Base-by-base conservation (phyloP, 2,797 vertebrate genomes). In the Cossypha dichroa region DNA sequence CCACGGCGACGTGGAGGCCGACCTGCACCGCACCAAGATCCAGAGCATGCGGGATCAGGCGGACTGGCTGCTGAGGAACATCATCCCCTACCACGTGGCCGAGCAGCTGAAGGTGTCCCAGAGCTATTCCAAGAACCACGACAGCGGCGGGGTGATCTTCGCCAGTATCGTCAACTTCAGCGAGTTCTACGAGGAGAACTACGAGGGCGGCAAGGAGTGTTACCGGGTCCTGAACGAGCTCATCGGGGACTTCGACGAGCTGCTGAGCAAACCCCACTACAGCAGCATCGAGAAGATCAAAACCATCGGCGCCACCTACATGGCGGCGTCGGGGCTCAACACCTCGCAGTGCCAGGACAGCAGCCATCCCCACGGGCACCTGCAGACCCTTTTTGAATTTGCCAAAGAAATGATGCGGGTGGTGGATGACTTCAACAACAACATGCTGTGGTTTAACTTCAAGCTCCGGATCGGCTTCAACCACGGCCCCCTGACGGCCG, bases 101-200 rank as follows among this genome's bases (percentile, higher is more conserved):
- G 99, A 99, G 97, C 99, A 99, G 97, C 97, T 99, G 85, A 99
- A 99, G 97, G 99, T 99, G 21, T 99, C 99, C 19, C 99, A 99
- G 98, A 99, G 99, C 97, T 99, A 99, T 95, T 99, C 99, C 95
- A 99, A 99, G 96, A 99, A 99, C 98, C 99, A 99, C 0, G 99
- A 99, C 96, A 99, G 98, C 0, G 99, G 99, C 0, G 99, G 99
- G 0, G 99, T 99, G 70, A 99, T 99, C 97, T 99, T 99, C 5
- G 99, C 99, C 77, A 99, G 99, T 81, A 99, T 99, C 1, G 99
- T 99, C 28, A 99, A 99, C 98, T 99, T 99, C 97, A 99, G 99
- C 1, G 99, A 99, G 97, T 99, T 99, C 97, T 99, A 99, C 1
- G 99, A 99, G 91, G 99, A 99, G 97, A 99, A 99, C 97, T 99